Conservation (phyloP, 2,113 vertebrate genomes). For the Sebastes fasciatus region DNA sequence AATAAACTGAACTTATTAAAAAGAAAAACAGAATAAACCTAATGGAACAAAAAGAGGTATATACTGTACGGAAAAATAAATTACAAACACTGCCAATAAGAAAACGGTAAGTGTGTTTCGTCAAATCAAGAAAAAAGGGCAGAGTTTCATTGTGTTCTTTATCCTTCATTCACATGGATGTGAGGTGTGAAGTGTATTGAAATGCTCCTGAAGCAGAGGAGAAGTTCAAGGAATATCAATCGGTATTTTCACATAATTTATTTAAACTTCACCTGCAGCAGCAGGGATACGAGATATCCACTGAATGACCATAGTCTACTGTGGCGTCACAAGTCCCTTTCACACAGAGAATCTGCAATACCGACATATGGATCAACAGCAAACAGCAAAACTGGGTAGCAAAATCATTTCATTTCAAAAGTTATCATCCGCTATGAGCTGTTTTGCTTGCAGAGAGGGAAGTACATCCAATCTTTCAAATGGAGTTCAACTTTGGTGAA, state of each 20-base stretch:
- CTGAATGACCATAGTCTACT: constrained; percentile 14
- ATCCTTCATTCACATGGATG: constrained; percentile 27
- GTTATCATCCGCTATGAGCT: too few relatives aligned
- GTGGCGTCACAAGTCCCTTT: neutral
- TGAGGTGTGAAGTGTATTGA: constrained; percentile 14
- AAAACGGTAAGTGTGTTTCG: neutral
- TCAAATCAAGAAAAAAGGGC: neutral
- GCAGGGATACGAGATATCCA: constrained; percentile 23
- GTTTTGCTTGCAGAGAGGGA: neutral
- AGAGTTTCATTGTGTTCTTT: neutral
- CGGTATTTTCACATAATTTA: constrained; percentile 65
- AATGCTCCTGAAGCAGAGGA: constrained; percentile 26
- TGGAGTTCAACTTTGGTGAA: neutral
- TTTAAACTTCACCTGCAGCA: constrained; percentile 71
- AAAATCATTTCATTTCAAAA: neutral
- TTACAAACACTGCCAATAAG: neutral
- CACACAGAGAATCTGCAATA: too few relatives aligned
- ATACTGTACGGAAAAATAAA: neutral
- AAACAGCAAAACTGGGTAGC: neutral
- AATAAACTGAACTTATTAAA: neutral
- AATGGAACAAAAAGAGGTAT: too few relatives aligned
- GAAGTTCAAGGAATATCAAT: constrained; percentile 68
- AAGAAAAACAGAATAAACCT: neutral
- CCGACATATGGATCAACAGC: too few relatives aligned
- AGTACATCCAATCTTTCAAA: neutral